Evolutionary conservation across 2,888 invertebrate species (phyloP), one percentile per base, ranked within the genome.

Genomic region (Fragum fragum): DNA sequence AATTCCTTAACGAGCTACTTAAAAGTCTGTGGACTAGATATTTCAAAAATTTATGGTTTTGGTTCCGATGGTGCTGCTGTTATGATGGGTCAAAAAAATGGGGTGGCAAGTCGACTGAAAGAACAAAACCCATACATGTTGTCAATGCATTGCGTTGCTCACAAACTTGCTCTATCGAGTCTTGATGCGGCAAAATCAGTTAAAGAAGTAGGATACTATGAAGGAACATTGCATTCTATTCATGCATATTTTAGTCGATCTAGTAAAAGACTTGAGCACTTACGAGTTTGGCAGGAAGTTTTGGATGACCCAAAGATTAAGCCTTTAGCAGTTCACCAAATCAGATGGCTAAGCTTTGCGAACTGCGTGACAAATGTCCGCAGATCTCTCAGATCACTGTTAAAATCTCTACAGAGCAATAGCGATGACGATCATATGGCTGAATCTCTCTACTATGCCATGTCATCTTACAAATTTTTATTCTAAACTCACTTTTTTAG

Each of bases 51-150:
- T 7, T 72, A 39, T 42, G 79, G 75, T 11, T 80, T 80, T 57
- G 66, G 73, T 59, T 81, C 80, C 42, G 73, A 81, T 47, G 80
- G 76, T 52, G 75, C 75, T 42, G 80, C 76, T 6, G 73, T 76
- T 18, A 81, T 81, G 80, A 55, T 68, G 36, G 80, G 78, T 21
- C 73, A 73, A 32, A 26, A 73, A 36, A 72, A 73, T 26, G 77
- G 73, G 73, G 73, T 73, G 52, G 73, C 68, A 18, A 53, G 2
- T 28, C 16, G 73, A 73, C 57, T 77, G 55, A 63, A 63, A 32
- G 47, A 74, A 36, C 63, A 72, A n/a, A 80, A 66, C 42, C 71
- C 71, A 66, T 75, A 75, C 52, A 76, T 80, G 79, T 61, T 80
- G 2, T 21, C 28, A 23, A 75, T 80, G 71, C 79, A 80, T 29